These are phyloP conservation scores for Daboia siamensis DNA, from an alignment of 2,113 vertebrate genomes.

Conservation along the genomic window DNA sequence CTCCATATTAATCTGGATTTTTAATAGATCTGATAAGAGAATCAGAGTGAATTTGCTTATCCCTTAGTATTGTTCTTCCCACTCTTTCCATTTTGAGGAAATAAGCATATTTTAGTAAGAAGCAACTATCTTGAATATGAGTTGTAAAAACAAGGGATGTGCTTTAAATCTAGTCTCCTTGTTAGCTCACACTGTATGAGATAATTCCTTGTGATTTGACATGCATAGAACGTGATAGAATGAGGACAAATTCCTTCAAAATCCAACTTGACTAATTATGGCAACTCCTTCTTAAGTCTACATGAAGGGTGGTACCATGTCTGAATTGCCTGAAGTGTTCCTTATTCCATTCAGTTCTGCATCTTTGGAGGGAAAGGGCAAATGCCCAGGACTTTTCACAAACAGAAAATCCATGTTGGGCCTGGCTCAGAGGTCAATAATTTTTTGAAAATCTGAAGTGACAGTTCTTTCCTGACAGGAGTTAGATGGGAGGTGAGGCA, in stretches of 20 bases:
- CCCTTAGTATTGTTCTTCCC: not conserved
- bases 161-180: not conserved
- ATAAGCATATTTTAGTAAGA: not conserved
- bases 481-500: not conserved
- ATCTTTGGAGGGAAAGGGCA: not conserved
- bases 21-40: not conserved
- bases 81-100: not conserved
- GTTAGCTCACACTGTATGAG: not conserved
- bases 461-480: not conserved
- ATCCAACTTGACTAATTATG: not conserved
- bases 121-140: not conserved
- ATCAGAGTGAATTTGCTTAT: not conserved
- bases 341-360: not conserved
- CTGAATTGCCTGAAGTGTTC: not conserved
- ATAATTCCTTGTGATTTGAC: slow-evolving; percentile 11
- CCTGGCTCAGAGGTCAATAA: not conserved
- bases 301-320: not conserved
- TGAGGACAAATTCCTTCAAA: not conserved
- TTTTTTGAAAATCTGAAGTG: not conserved
- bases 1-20: not conserved
- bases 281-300: not conserved
- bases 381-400: not conserved
- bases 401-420: not conserved
- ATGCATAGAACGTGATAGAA: not conserved
- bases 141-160: not conserved